Evolutionary conservation across 2,888 invertebrate genomes (phyloP), one percentile per base, ranked within the genome.

Genomic region (Holacanthella duospinosa): DNA sequence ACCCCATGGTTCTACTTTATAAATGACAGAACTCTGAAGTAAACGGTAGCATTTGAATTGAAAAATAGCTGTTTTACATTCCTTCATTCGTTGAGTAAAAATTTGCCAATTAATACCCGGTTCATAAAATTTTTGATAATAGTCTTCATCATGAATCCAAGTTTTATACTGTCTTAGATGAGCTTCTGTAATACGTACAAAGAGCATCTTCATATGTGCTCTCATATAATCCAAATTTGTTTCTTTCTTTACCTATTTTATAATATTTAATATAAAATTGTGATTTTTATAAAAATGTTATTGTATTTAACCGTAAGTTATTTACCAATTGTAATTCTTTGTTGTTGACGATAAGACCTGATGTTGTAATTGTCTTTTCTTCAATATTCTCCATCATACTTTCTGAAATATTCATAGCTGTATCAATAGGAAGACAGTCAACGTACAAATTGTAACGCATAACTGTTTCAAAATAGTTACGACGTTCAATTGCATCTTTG

Each of bases 401-500:
- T 3, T 28, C 24, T n/a, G 61, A 26, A 21, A 64, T 59, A 16
- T 27, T 27, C 26, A 28, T 57, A 24, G 59, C 29, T 27, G 29
- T 27, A 26, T 59, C 56, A 59, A 69, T 58, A 9, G 70, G 68
- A 29, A 70, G 64, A 36, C 66, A 68, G 44, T 72, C 70, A 29
- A 72, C 54, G 55, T 69, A 72, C 43, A 72, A 61, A 63, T 68
- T 68, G 55, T 71, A 85, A 84, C 83, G 82, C 25, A 86, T 79
- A 62, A 79, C 78, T 63, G 82, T 82, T 74, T 88, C 87, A 0
- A 83, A 80, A 66, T 82, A 79, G 12, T 78, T 78, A 1, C 88
- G 80, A 12, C 82, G 76, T 2, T 81, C 76, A 1, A 86, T 78
- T 0, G 91, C 90, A 29, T 83, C 82, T 60, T 82, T 81, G 1